A percentile compares a stretch with the other conserved stretches of the same genome.
Conservation (phyloP, 2,888 invertebrate genomes). For the Rhamphomyia laevipes region DNA sequence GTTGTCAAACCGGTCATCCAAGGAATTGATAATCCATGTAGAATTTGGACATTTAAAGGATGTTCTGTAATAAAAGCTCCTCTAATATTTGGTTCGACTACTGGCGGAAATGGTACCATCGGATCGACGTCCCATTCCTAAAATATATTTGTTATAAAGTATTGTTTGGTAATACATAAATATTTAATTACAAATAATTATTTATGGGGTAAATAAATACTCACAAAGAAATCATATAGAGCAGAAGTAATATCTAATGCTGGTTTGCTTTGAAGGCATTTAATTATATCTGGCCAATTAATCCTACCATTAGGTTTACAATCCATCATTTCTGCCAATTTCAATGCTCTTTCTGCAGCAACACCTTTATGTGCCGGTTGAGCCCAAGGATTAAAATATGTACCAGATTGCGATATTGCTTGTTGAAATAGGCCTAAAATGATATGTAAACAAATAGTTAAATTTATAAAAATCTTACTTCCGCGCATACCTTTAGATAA, state of each 20-base stretch:
- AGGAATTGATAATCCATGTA: conserved; percentile 40
- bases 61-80: conserved; percentile 57
- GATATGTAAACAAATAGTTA: no score
- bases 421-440: not conserved
- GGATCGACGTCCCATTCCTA: conserved; percentile 67
- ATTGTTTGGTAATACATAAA: no score
- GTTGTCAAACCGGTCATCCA: conserved; percentile 63
- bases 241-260: conserved; percentile 52
- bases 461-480: no score
- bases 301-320: conserved; percentile 45
- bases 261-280: conserved; percentile 49
- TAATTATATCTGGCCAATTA: conserved; percentile 39
- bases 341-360: conserved; percentile 45
- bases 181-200: no score
- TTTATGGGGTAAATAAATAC: conserved; percentile 24
- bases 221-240: conserved; percentile 56
- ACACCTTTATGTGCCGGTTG: conserved; percentile 48
- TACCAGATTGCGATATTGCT: conserved; percentile 44
- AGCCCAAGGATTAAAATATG: conserved; percentile 55
- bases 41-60: conserved; percentile 37
- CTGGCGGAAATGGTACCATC: conserved; percentile 69
- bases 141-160: conserved; percentile 9
- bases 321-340: conserved; percentile 46
- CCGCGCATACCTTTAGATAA: conserved; percentile 25
- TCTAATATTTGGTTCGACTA: conserved; percentile 53